These are phyloP conservation scores for Genyomyrus donnyi DNA, from an alignment of 2,113 vertebrate genomes.

Conservation along the genomic window DNA sequence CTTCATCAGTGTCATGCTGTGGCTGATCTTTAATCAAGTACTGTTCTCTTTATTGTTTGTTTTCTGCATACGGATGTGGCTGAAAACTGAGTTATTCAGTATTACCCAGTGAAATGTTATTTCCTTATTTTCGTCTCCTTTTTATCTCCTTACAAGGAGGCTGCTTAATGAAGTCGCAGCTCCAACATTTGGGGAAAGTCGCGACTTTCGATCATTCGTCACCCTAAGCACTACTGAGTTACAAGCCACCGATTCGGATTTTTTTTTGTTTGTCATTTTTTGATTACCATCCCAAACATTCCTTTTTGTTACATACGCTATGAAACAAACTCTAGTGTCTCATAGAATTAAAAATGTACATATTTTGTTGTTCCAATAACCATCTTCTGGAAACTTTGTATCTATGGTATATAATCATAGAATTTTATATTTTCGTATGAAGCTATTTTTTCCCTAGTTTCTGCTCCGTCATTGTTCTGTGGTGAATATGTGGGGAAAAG, in stretches of 20 bases:
- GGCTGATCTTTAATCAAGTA: background rate
- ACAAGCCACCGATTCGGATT: conserved; percentile 62
- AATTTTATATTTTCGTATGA: conserved; percentile 88
- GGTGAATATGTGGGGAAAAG: conserved; percentile 65
- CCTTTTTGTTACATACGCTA: conserved; percentile 62
- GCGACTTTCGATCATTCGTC: conserved; percentile 58
- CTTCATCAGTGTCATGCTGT: background rate
- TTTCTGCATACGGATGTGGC: conserved; percentile 11
- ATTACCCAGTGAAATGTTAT: background rate
- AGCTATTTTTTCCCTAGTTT: conserved; percentile 81
- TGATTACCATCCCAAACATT: conserved; percentile 35
- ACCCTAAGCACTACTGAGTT: conserved; percentile 65
- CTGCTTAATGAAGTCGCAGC: conserved; percentile 67
- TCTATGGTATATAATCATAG: conserved; percentile 86
- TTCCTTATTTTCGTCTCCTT: conserved; percentile 6
- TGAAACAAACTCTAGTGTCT: conserved; percentile 56
- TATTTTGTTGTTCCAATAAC: conserved; percentile 78
- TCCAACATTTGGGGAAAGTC: conserved; percentile 87
- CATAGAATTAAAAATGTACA: conserved; percentile 70
- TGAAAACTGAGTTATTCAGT: background rate
- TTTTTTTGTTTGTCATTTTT: conserved; percentile 20
- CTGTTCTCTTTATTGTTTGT: background rate
- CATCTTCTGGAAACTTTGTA: conserved; percentile 80
- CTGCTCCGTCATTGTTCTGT: conserved; percentile 63
- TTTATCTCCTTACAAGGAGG: conserved; percentile 70